phyloP scores from a whole-genome alignment of 2,888 invertebrate species.

The Cataglyphis rosenhaueri region DNA sequence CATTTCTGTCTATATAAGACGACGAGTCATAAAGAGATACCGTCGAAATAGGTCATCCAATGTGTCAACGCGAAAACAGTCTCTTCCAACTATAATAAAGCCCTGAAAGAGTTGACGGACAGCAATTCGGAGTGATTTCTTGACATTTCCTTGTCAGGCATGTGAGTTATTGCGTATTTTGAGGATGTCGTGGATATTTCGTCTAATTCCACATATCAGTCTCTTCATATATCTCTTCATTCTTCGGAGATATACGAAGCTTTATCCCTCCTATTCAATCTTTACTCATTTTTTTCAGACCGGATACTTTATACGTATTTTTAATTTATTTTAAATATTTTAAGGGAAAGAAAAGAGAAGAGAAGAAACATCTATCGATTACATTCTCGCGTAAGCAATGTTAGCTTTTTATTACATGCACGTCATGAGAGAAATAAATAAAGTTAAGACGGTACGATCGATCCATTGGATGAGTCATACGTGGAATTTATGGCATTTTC shows the following conservation, averaged over 20 bases:
- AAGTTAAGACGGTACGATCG: not conserved
- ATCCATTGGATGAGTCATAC: not conserved
- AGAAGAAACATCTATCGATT: not conserved
- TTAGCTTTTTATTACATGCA: not conserved
- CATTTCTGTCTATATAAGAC: constrained; percentile 49
- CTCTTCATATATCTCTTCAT: not conserved
- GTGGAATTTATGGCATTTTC: not conserved
- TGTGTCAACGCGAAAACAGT: constrained; percentile 66
- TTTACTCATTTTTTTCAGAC: not conserved
- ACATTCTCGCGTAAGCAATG: not conserved
- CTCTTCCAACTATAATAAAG: constrained; percentile 43
- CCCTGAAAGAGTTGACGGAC: constrained; percentile 21
- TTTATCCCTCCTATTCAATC: not conserved
- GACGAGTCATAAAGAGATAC: constrained; percentile 15
- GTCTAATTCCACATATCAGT: not conserved
- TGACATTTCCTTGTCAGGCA: constrained; percentile 24
- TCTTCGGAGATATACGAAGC: not conserved
- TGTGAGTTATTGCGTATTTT: constrained; percentile 44
- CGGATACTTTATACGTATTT: not conserved
- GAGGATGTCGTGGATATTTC: not conserved
- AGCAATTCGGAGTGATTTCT: constrained; percentile 29
- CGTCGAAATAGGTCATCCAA: constrained; percentile 54
- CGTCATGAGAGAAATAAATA: not conserved
- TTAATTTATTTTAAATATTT: not conserved
- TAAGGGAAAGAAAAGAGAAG: not conserved